Evolutionary conservation across 2,797 vertebrate genomes (phyloP).

Genomic region (Delichon dasypus): DNA sequence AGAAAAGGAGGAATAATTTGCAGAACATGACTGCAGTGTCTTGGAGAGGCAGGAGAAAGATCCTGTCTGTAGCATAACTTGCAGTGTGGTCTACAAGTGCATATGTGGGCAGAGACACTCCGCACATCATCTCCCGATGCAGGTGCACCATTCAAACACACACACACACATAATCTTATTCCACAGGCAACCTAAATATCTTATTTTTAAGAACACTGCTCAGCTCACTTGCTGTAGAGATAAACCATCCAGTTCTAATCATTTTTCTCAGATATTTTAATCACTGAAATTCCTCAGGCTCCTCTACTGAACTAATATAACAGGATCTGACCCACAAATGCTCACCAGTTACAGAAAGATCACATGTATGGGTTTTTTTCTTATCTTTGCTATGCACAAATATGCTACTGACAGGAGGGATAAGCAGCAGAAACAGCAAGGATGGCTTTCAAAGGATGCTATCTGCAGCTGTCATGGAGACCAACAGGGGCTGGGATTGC

Average conservation of each 20-base stretch:
- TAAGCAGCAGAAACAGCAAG: constrained; percentile 6
- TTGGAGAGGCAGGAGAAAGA: background rate
- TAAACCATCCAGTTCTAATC: background rate
- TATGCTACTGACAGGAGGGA: background rate
- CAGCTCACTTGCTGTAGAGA: background rate
- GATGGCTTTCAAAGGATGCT: background rate
- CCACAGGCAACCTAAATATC: background rate
- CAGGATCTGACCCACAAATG: background rate
- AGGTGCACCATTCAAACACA: background rate
- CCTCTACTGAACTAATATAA: background rate
- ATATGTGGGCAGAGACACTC: background rate
- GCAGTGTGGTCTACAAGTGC: constrained; percentile 4
- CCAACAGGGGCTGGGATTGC: background rate
- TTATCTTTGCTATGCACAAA: background rate
- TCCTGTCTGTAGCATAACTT: background rate
- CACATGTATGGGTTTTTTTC: background rate
- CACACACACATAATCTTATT: background rate
- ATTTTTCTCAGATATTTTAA: background rate
- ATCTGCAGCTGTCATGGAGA: constrained; percentile 38
- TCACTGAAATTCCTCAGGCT: background rate
- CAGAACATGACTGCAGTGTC: background rate
- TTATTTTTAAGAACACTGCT: background rate
- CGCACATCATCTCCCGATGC: background rate
- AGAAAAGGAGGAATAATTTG: constrained; percentile 2
- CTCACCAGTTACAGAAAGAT: background rate